Evolutionary conservation across 2,888 invertebrate genomes (phyloP), one percentile per base, ranked within the genome.

Genomic region (Diplolepis rosae): DNA sequence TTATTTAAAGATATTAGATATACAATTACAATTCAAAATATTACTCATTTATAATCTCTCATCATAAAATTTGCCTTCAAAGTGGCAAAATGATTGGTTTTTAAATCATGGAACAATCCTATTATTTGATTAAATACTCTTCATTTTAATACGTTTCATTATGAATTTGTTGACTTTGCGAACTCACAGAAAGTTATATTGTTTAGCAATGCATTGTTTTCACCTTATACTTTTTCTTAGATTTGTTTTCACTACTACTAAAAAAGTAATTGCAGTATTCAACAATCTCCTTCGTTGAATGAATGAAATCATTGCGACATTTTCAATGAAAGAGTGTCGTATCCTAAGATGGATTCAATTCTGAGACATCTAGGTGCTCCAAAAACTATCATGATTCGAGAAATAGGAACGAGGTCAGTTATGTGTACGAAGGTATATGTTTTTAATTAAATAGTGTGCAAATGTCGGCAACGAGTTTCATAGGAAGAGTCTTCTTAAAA

Each of bases 221-320:
- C 15, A 18, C 6, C 18, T 15, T 45, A 45, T 45, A 9, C 13
- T 51, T 52, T 9, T 52, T 32, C 11, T 54, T 54, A 28, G 0
- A 30, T 32, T 3, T 30, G 11, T 4, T 54, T 30, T n/a, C 30
- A 54, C 15, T 28, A 28, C 13, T 54, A 27, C 30, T 15, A 27
- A 15, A 28, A 52, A 52, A 30, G 15, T 52, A 15, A 52, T 28
- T 9, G n/a, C 9, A 30, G 30, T 32, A 18, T 15, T 30, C 1
- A 54, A 5, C 22, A 18, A 13, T 32, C 32, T 56, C 30, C 56
- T 35, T 35, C 32, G 22, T 24, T 13, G 56, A 35, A 56, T 9
- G 15, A 56, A 56, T 56, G 18, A 56, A 56, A 56, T 35, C 56
- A 35, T 56, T 56, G 35, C 56, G 35, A 56, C 30, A 56, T 56